These are phyloP conservation scores for Archips crataeganus DNA, from an alignment of 2,888 invertebrate genomes.

Conservation along the genomic window DNA sequence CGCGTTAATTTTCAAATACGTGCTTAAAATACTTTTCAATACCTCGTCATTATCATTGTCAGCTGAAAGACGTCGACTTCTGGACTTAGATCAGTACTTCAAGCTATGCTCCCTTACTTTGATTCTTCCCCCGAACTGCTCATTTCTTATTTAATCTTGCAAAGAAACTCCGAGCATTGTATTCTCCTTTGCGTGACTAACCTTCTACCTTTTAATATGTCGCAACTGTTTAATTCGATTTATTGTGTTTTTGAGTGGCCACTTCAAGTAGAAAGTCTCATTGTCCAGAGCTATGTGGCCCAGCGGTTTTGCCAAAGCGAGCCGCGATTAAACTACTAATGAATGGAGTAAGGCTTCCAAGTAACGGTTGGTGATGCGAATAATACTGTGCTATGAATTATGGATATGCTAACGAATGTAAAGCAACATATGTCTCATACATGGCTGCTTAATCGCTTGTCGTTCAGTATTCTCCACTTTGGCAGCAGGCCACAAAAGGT, in stretches of 20 bases:
- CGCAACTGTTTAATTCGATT: not conserved
- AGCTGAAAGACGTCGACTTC: no score
- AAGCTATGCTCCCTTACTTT: no score
- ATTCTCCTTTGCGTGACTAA: no score
- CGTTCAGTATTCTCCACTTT: constrained; percentile 49
- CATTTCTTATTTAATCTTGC: no score
- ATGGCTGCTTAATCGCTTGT: constrained; percentile 67
- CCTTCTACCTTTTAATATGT: not conserved
- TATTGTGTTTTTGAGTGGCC: not conserved
- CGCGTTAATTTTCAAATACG: no score
- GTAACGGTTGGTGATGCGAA: constrained; percentile 81
- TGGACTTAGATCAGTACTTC: no score
- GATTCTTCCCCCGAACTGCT: no score
- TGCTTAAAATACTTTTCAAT: no score
- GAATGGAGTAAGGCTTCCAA: constrained; percentile 81
- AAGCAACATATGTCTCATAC: constrained; percentile 80
- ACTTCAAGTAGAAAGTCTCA: constrained; percentile 55
- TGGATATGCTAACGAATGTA: constrained; percentile 79
- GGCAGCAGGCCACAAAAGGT: constrained; percentile 34
- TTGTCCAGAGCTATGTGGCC: constrained; percentile 70
- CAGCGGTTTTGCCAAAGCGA: constrained; percentile 85
- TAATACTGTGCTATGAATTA: constrained; percentile 81
- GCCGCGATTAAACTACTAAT: constrained; percentile 82
- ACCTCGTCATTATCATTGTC: no score
- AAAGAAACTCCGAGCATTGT: no score